Percentiles rank a stretch among this genome's conserved stretches.
phyloP scores from a whole-genome alignment of 2,888 invertebrate species.

The Drosophila conformis region DNA sequence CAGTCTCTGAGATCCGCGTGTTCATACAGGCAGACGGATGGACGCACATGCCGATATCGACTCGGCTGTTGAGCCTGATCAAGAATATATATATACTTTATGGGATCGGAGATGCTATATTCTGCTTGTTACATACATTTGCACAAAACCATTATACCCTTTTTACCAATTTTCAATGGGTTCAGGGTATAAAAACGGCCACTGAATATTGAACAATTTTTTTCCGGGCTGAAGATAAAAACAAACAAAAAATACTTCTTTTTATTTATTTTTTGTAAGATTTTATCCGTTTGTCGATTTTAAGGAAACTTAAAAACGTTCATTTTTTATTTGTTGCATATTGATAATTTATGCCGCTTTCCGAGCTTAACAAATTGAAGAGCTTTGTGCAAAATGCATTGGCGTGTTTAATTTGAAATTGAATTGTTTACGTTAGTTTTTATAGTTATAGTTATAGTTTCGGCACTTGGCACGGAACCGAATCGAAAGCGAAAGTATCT shows the following conservation, averaged over 20 bases:
- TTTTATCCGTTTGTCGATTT: neutral
- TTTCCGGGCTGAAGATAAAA: neutral
- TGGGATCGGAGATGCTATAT: too few relatives aligned
- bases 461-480: slow-evolving; percentile 54
- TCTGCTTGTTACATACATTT: too few relatives aligned
- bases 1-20: too few relatives aligned
- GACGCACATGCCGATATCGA: too few relatives aligned
- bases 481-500: slow-evolving; percentile 44
- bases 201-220: neutral
- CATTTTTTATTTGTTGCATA: neutral
- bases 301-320: neutral
- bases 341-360: slow-evolving; percentile 53
- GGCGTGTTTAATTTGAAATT: slow-evolving; percentile 46
- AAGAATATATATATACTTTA: too few relatives aligned
- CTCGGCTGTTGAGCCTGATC: too few relatives aligned
- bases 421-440: slow-evolving; percentile 6
- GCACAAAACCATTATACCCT: too few relatives aligned
- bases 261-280: neutral
- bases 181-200: neutral
- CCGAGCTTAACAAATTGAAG: slow-evolving; percentile 49
- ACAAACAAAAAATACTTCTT: neutral
- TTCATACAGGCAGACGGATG: too few relatives aligned
- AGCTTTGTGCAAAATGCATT: slow-evolving; percentile 50
- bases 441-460: slow-evolving; percentile 18
- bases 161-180: too few relatives aligned